phyloP scores from a whole-genome alignment of 2,797 vertebrate species.

The Tolypeutes matacus region DNA sequence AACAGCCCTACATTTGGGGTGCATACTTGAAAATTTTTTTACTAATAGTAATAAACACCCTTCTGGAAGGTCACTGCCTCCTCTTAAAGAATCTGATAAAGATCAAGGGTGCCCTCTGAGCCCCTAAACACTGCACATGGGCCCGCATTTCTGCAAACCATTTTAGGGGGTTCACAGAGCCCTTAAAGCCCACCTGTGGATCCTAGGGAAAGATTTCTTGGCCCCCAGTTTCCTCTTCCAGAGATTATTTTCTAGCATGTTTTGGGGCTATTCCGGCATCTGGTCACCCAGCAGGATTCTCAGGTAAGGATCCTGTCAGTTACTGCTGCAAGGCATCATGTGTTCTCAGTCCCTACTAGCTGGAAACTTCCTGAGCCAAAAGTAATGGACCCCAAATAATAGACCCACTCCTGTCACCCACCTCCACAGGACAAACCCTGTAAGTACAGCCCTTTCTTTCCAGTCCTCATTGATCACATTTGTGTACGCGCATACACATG shows the following conservation, averaged over 20 bases:
- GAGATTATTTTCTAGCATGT: neutral
- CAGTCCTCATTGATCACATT: neutral
- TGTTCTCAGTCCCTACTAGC: neutral
- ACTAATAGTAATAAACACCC: neutral
- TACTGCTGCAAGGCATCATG: accelerated
- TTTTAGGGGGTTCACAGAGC: neutral
- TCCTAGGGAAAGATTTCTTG: neutral
- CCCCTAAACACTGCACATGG: accelerated
- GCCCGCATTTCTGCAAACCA: neutral
- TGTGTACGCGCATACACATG: neutral
- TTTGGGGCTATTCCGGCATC: neutral
- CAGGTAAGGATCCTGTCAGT: neutral
- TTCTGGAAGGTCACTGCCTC: neutral
- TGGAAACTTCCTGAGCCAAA: neutral
- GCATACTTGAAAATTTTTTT: neutral
- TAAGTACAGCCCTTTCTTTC: too few species aligned
- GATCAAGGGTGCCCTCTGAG: neutral
- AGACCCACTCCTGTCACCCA: neutral
- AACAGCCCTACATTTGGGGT: neutral
- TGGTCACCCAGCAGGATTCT: neutral
- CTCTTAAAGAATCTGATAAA: neutral
- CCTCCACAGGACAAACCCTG: neutral
- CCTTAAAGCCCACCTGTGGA: too few species aligned
- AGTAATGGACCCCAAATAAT: neutral
- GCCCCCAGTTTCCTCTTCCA: neutral